Percentiles rank a stretch among this genome's conserved stretches.
Evolutionary conservation across 1,140 invertebrate species (phyloP).

Genomic region (Drosophila busckii): DNA sequence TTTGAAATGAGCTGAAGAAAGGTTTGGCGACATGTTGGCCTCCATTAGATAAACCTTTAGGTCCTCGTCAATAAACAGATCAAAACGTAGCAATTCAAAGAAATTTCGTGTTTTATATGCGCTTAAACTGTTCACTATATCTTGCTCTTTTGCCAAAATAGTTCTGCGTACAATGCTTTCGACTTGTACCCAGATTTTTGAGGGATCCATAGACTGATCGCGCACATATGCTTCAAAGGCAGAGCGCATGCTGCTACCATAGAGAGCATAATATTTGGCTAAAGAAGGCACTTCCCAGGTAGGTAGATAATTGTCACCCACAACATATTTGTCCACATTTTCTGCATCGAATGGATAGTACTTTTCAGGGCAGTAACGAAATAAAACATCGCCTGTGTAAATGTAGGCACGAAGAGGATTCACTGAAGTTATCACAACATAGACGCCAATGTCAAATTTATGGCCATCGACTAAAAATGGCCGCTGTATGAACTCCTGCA

Average conservation of each 20-base stretch:
- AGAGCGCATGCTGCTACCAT: slow-evolving; percentile 92
- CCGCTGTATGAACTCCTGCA: slow-evolving; percentile 93
- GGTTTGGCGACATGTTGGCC: slow-evolving; percentile 98
- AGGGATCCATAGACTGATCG: slow-evolving; percentile 84
- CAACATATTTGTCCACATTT: slow-evolving; percentile 93
- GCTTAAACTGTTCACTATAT: slow-evolving; percentile 82
- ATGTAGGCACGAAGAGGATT: slow-evolving; percentile 93
- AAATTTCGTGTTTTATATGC: slow-evolving; percentile 86
- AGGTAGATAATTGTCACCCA: slow-evolving; percentile 96
- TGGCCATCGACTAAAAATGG: slow-evolving; percentile 91
- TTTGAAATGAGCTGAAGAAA: slow-evolving; percentile 94
- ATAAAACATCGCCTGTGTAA: slow-evolving; percentile 92
- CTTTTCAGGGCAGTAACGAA: slow-evolving; percentile 94
- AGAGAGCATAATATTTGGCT: slow-evolving; percentile 85
- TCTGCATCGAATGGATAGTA: slow-evolving; percentile 94
- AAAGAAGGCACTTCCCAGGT: slow-evolving; percentile 95
- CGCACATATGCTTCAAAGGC: slow-evolving; percentile 90
- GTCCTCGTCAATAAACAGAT: slow-evolving; percentile 94
- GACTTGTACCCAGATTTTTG: slow-evolving; percentile 89
- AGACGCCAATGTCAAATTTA: slow-evolving; percentile 98
- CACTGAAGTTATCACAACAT: slow-evolving; percentile 94
- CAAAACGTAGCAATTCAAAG: slow-evolving; percentile 96
- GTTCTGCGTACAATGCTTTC: slow-evolving; percentile 88
- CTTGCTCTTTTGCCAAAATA: slow-evolving; percentile 86
- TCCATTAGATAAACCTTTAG: slow-evolving; percentile 94